Evolutionary conservation across 2,888 invertebrate species (phyloP).

Genomic region (Amiota communis): DNA sequence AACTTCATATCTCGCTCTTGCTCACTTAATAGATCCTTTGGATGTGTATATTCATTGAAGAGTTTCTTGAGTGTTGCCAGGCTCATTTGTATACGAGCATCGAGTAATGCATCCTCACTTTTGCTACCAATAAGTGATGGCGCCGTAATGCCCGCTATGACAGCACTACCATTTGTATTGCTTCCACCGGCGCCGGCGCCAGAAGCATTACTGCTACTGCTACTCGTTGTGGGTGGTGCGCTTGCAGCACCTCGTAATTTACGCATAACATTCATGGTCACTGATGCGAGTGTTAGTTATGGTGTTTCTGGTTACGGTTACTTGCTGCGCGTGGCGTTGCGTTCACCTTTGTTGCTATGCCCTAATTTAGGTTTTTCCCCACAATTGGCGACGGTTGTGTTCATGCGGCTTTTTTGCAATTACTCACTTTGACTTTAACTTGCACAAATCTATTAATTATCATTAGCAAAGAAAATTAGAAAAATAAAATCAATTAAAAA

Average conservation of each 20-base stretch:
- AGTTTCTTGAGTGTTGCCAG: conserved; percentile 97
- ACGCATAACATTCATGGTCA: conserved; percentile 90
- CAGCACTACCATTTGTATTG: conserved; percentile 74
- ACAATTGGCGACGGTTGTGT: not conserved
- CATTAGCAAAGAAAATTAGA: not conserved
- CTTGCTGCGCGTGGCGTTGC: not conserved
- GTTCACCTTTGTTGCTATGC: not conserved
- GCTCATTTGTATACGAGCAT: conserved; percentile 89
- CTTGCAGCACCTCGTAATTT: conserved; percentile 80
- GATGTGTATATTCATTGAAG: conserved; percentile 95
- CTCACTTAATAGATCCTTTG: conserved; percentile 85
- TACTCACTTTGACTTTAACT: not conserved
- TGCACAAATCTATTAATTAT: not conserved
- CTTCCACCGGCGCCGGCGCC: conserved; percentile 72
- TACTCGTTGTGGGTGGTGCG: conserved; percentile 57
- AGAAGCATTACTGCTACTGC: conserved; percentile 74
- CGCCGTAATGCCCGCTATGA: conserved; percentile 65
- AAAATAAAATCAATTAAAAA: not conserved
- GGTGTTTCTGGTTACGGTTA: not conserved
- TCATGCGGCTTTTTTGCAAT: not conserved
- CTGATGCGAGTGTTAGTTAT: not conserved
- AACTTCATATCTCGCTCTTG: conserved; percentile 92
- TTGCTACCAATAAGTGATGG: conserved; percentile 34
- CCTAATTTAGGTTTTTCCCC: not conserved
- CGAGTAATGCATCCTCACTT: conserved; percentile 75